Evolutionary conservation across 2,113 vertebrate species (phyloP), one percentile per base, ranked within the genome.

Genomic region (Caranx ignobilis): DNA sequence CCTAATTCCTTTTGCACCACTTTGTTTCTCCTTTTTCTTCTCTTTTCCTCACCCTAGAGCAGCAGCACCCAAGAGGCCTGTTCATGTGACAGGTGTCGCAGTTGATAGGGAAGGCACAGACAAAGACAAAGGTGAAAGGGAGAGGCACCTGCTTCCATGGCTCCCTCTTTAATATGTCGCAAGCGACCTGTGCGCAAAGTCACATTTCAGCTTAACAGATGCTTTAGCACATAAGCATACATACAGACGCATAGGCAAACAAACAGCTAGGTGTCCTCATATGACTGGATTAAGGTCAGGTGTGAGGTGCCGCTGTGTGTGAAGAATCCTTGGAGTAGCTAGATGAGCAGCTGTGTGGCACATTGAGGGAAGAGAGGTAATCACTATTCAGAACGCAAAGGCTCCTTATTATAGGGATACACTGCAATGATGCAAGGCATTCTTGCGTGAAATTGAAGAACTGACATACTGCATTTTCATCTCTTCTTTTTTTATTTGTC

Each of bases 361-460:
- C 47, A 21, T 43, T 56, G 66, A 80, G 21, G 50, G n/a, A 63
- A 77, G 74, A 75, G 73, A 83, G 72, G 88, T 91, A 86, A 95
- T 95, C 93, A 90, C 88, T 87, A 94, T 95, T 93, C 93, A 89
- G 72, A 86, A 85, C 26, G 74, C 88, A 83, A 81, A 79, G 71
- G 64, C 88, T 91, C 87, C 93, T 92, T 95, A 93, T 94, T 93
- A 94, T 80, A 79, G 74, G 88, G 87, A 93, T 92, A 90, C 82
- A 87, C 77, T 47, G 89, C 92, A 87, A 94, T 94, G 91, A 95
- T 94, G 92, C 93, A 88, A 91, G 71, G 83, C 90, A 83, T 71
- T 75, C 90, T 90, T 81, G 90, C 91, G 56, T 95, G 94, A 95
- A 95, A 95, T 95, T 95, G 94, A 95, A 95, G 92, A 94, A 94